Evolutionary conservation across 1,140 invertebrate species (phyloP), one percentile per base, ranked within the genome.

Genomic region (Elysia chlorotica): DNA sequence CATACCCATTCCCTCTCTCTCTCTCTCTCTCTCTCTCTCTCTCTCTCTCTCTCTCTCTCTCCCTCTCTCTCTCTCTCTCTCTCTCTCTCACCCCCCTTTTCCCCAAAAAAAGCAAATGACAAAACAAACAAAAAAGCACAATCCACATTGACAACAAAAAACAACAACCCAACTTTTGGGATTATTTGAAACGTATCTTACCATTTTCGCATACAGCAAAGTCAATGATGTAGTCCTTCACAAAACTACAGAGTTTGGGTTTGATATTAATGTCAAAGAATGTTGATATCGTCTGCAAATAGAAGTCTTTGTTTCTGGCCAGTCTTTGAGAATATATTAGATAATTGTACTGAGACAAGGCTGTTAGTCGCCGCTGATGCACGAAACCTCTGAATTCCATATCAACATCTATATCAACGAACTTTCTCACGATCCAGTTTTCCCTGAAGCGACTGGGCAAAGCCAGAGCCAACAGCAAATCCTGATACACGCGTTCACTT

Each of bases 371-470:
- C 35, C 74, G 48, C 33, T 76, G 53, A 56, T 61, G 83, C 21
- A 83, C 83, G 81, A 83, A 84, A 19, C 81, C 81, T 59, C 83
- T 71, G 72, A 84, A 84, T 61, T 84, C 83, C 83, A 84, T 84
- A 68, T 84, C 83, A 3, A 83, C 78, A 73, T 83, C 79, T 25
- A 85, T 82, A 38, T 79, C 66, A 19, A 82, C 74, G 73, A 83
- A 85, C 68, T 79, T 67, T 65, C 83, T 53, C 6, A 85, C 73
- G 2, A 85, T 78, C 70, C 82, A 83, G 73, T 83, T 77, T 77
- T 85, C 82, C 36, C 79, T 36, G 65, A 81, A 85, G 30, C 74
- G 69, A 6, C 79, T 74, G 62, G 73, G 59, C 62, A 82, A 76
- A 17, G 78, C 74, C 17, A 79, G 65, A 21, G 81, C 81, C 25